Conservation (phyloP, 2,888 invertebrate species). For the Cetonia aurata region DNA sequence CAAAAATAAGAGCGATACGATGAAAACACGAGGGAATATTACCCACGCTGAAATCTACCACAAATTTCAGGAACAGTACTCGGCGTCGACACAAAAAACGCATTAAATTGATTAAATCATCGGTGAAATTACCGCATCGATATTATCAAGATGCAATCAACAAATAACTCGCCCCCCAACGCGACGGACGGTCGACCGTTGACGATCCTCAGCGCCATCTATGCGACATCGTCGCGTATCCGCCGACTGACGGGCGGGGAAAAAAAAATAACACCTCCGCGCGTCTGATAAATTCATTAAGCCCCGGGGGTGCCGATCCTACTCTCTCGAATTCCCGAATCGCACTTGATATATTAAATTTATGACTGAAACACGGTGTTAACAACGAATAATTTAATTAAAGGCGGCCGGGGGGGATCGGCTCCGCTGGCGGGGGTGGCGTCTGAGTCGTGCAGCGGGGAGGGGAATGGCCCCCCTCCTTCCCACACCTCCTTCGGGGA, state of each 20-base stretch:
- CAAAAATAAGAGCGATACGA: no score
- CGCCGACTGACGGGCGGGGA: conserved; percentile 1
- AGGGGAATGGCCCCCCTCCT: neutral
- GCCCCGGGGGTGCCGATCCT: conserved; percentile 45
- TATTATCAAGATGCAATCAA: conserved; percentile 29
- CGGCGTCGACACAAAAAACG: conserved; percentile 1
- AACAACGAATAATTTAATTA: conserved; percentile 46
- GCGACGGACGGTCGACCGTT: no score
- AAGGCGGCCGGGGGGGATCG: conserved; percentile 18
- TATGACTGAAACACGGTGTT: conserved; percentile 43
- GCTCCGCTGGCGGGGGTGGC: conserved; percentile 1
- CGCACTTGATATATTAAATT: conserved; percentile 46
- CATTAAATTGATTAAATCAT: conserved; percentile 19
- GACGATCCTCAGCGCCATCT: conserved; percentile 1
- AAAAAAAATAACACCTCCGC: conserved; percentile 34
- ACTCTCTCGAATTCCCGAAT: conserved; percentile 41
- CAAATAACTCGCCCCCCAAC: conserved; percentile 7
- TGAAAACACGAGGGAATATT: no score
- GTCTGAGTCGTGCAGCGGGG: neutral
- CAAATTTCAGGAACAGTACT: neutral
- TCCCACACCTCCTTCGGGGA: neutral
- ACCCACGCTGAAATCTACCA: no score
- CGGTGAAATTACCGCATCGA: conserved; percentile 3
- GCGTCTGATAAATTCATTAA: conserved; percentile 48
- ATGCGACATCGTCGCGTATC: neutral